A percentile compares a stretch with the other conserved stretches of the same genome.
These are phyloP conservation scores for Mustelus asterias DNA, from an alignment of 2,113 vertebrate species.

Conservation along the genomic window DNA sequence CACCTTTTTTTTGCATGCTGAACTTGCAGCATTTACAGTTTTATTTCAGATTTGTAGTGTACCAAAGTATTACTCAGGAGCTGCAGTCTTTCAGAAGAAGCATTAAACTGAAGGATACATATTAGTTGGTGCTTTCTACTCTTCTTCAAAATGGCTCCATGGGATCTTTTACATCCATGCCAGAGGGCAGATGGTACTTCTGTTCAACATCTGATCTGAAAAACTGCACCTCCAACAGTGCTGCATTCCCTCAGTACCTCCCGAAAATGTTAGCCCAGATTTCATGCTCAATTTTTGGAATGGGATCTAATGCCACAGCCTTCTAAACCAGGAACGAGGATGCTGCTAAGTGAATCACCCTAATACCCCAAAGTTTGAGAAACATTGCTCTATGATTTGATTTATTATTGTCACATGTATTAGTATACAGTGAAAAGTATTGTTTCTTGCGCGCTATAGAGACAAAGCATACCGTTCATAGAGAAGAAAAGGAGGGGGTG, in stretches of 20 bases:
- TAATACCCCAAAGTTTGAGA: not conserved
- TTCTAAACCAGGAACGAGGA: not conserved
- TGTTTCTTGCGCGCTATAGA: too few species aligned
- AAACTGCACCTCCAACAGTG: not conserved
- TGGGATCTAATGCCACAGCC: not conserved
- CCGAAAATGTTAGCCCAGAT: not conserved
- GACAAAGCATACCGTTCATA: too few species aligned
- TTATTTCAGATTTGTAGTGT: not conserved
- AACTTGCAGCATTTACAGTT: not conserved
- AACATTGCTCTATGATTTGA: too few species aligned
- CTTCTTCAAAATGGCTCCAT: not conserved
- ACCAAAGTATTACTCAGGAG: not conserved
- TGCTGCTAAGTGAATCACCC: too few species aligned
- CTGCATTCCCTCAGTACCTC: not conserved
- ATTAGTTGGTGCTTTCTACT: not conserved
- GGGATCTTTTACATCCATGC: not conserved
- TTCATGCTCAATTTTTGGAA: not conserved
- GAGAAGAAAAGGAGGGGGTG: too few species aligned
- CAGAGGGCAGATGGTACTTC: not conserved
- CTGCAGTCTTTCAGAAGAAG: not conserved
- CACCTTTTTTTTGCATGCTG: not conserved
- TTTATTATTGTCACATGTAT: too few species aligned
- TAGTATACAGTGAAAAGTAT: too few species aligned
- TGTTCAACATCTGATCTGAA: not conserved
- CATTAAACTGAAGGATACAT: not conserved